phyloP scores from a whole-genome alignment of 2,797 vertebrate species.

The Cyprinodon diabolis region DNA sequence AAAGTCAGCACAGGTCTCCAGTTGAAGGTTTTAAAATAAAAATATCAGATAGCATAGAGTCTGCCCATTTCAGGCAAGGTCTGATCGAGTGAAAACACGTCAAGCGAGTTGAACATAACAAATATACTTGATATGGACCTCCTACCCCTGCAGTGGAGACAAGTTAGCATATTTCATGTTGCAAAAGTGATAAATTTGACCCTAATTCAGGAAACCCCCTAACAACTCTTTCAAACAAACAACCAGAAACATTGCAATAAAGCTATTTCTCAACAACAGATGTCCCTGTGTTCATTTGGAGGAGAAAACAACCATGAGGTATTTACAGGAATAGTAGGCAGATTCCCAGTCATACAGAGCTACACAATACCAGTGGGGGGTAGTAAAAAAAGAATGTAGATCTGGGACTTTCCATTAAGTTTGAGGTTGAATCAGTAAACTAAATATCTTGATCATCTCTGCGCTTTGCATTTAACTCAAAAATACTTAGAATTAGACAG shows the following conservation, averaged over 20 bases:
- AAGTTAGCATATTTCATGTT: not conserved
- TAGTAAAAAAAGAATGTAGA: constrained; percentile 13
- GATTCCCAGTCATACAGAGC: constrained; percentile 22
- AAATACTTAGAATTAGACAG: not conserved
- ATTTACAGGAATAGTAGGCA: constrained; percentile 34
- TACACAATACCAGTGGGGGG: constrained; percentile 47
- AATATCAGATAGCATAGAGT: not conserved
- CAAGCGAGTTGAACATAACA: not conserved
- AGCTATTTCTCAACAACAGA: constrained; percentile 31
- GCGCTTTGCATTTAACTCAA: not conserved
- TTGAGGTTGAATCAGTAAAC: not conserved
- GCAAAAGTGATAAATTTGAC: constrained; percentile 9
- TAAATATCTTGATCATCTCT: not conserved
- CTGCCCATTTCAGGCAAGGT: not conserved
- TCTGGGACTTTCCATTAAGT: constrained; percentile 65
- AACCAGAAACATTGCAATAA: constrained; percentile 12
- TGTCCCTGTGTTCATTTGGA: constrained; percentile 28
- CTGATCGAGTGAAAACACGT: not conserved
- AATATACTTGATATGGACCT: constrained; percentile 4
- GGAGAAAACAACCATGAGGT: constrained; percentile 17
- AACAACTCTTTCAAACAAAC: constrained; percentile 7
- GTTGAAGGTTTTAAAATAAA: not conserved
- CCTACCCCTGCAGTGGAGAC: not conserved
- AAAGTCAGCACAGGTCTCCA: constrained; percentile 1
- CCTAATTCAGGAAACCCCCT: not conserved